Evolutionary conservation across 2,888 invertebrate genomes (phyloP), one percentile per base, ranked within the genome.

Genomic region (Parasteatoda lunata): DNA sequence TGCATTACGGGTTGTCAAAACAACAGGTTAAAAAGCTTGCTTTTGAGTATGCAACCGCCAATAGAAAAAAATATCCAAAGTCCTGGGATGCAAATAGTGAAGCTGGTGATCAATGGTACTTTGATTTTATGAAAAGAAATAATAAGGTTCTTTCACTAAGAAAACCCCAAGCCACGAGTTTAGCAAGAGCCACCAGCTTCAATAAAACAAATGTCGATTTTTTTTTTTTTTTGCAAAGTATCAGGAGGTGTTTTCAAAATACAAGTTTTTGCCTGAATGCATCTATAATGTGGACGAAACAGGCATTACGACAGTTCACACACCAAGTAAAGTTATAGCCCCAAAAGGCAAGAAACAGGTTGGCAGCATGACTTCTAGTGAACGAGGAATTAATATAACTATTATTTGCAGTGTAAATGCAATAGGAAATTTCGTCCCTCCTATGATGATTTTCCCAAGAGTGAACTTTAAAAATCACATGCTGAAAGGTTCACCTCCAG

Each of bases 401-500:
- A 54, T 69, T 15, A 70, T 76, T 30, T 88, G 86, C 75, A 90
- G 90, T 59, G 91, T 92, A 77, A 91, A 90, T 90, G 92, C 92
- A 11, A 87, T 85, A 85, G 92, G 92, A 59, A 91, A 90, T 84
- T 88, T 86, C 45, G 88, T 91, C 79, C 91, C 91, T 49, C 92
- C 92, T 5, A 90, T 91, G 68, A 89, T 92, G n/a, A 88, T 92
- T 9, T 91, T 92, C 89, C 91, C 92, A 1, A 88, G 91, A 13
- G 89, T 90, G 69, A 94, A 93, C 3, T 94, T 94, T 91, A 94
- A 94, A 72, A 85, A 90, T 51, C 3, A 92, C 93, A 3, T 95
- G 95, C 5, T 96, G 95, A 0, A 95, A 95, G 0, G 92, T 92
- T 47, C 92, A 92, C 66, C 94, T 94, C 49, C 95, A 95, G 92